A percentile compares a stretch with the other conserved stretches of the same genome.
phyloP scores from a whole-genome alignment of 2,113 vertebrate genomes.

The Noturus placidus region DNA sequence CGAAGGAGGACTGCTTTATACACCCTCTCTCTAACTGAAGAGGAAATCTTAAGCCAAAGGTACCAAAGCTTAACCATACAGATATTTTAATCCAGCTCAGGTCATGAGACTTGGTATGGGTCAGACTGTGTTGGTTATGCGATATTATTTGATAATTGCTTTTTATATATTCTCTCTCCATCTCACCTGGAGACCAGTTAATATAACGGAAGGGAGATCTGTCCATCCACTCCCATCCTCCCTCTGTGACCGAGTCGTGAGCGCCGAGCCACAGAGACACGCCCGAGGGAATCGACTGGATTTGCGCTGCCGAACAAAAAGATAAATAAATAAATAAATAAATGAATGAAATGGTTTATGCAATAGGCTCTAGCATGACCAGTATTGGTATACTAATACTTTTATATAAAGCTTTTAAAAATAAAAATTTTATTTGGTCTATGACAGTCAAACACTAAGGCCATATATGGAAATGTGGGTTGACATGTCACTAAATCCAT shows the following conservation, averaged over 20 bases:
- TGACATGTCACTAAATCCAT: not conserved
- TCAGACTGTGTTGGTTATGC: not conserved
- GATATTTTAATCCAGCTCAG: not conserved
- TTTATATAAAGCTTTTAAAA: not conserved
- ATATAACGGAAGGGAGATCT: constrained; percentile 73
- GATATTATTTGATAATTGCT: not conserved
- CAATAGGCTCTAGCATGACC: not conserved
- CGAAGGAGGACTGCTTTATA: not conserved
- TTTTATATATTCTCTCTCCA: not conserved
- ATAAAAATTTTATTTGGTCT: not conserved
- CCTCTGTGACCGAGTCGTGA: constrained; percentile 72
- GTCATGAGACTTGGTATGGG: not conserved
- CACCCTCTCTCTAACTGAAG: not conserved
- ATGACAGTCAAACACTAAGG: no score
- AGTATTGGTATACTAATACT: not conserved
- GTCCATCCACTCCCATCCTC: constrained; percentile 75
- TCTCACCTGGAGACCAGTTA: constrained; percentile 69
- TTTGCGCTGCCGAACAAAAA: constrained; percentile 58
- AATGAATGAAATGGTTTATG: not conserved
- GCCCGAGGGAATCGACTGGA: constrained; percentile 66
- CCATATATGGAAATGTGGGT: not conserved
- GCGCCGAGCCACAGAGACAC: constrained; percentile 76
- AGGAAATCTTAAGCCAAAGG: not conserved
- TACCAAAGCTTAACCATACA: not conserved
- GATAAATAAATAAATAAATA: not conserved